Conservation (phyloP, 2,888 invertebrate species). For the Eupithecia insigniata region DNA sequence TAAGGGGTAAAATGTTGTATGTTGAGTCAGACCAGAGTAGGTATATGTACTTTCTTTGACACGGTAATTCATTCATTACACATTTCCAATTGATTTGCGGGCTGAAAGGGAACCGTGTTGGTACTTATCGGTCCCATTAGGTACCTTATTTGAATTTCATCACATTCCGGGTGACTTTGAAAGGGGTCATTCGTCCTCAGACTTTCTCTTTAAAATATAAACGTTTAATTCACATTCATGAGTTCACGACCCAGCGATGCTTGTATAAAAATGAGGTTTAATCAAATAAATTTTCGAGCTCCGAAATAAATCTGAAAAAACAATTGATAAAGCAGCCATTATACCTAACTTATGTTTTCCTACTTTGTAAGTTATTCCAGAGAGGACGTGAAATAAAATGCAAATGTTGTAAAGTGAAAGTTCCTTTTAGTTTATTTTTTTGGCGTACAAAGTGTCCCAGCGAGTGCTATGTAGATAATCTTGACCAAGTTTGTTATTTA, state of each 20-base stretch:
- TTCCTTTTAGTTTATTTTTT: slow-evolving; percentile 52
- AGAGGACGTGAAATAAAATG: slow-evolving; percentile 55
- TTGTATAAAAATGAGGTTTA: slow-evolving; percentile 52
- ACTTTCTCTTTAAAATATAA: slow-evolving; percentile 53
- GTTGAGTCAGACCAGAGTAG: too few species aligned
- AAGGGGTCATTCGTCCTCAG: slow-evolving; percentile 53
- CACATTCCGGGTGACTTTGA: slow-evolving; percentile 56
- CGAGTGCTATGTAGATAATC: background rate
- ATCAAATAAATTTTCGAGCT: slow-evolving; percentile 52
- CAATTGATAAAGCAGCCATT: slow-evolving; percentile 47
- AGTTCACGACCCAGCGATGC: slow-evolving; percentile 46
- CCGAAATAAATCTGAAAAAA: slow-evolving; percentile 48
- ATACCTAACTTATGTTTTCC: slow-evolving; percentile 51
- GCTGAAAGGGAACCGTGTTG: slow-evolving; percentile 18
- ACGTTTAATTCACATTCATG: slow-evolving; percentile 63
- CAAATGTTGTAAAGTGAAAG: slow-evolving; percentile 56
- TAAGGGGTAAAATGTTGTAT: too few species aligned
- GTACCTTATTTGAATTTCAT: slow-evolving; percentile 41
- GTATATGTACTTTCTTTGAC: too few species aligned
- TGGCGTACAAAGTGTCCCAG: background rate
- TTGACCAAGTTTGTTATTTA: background rate
- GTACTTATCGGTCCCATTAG: slow-evolving; percentile 22
- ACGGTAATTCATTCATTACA: slow-evolving; percentile 14
- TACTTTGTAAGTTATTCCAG: slow-evolving; percentile 45
- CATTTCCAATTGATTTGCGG: slow-evolving; percentile 15